These are phyloP conservation scores for Pelodytes ibericus DNA, from an alignment of 2,797 vertebrate genomes.

Conservation along the genomic window DNA sequence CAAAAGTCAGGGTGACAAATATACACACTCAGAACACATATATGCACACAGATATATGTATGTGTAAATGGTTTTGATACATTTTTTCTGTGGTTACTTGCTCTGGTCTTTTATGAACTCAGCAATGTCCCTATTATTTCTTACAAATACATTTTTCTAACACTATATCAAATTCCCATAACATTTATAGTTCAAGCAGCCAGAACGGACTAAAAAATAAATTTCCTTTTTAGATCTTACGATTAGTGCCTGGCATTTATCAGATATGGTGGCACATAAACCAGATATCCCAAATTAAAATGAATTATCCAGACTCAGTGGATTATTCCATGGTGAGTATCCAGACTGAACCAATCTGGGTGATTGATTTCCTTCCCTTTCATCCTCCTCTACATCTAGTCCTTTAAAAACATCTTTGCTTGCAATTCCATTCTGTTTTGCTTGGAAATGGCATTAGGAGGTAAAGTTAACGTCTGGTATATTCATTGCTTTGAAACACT, in stretches of 20 bases:
- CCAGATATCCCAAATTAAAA: background rate
- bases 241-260: background rate
- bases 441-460: constrained; percentile 42
- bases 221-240: background rate
- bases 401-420: constrained; percentile 42
- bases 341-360: constrained; percentile 33
- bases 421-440: constrained; percentile 51
- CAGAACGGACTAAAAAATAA: background rate
- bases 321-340: constrained; percentile 12
- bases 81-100: no score
- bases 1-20: no score
- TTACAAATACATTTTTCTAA: background rate
- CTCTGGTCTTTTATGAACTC: no score
- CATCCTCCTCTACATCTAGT: constrained; percentile 12
- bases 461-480: constrained; percentile 47
- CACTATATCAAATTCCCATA: background rate
- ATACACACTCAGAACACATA: no score
- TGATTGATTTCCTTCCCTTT: constrained; percentile 41
- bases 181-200: background rate
- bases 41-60: no score
- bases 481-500: constrained; percentile 28
- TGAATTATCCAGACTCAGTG: background rate
- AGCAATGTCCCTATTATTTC: no score
- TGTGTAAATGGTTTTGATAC: no score
- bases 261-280: background rate